Conservation (phyloP, 1,140 invertebrate species). For the Sitobion miscanthi region DNA sequence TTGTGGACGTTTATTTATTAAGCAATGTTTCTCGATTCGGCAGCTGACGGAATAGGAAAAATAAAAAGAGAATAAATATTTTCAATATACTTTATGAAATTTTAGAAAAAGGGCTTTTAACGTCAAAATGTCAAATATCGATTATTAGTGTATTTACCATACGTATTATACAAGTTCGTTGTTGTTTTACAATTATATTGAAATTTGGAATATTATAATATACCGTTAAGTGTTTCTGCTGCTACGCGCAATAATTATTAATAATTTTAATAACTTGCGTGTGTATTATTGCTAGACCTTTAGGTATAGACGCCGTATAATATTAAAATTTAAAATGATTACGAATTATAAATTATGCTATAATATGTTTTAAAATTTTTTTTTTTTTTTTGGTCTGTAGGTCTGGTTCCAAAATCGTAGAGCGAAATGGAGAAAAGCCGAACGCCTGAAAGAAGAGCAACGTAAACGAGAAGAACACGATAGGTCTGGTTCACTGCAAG, state of each 20-base stretch:
- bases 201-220: neutral
- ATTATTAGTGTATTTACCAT: neutral
- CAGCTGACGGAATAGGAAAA: neutral
- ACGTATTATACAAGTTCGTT: neutral
- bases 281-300: neutral
- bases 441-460: slow-evolving; percentile 88
- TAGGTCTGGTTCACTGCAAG: slow-evolving; percentile 57
- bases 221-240: neutral
- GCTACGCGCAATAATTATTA: neutral
- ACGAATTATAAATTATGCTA: no score
- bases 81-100: slow-evolving; percentile 13
- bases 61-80: neutral
- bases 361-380: neutral
- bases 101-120: neutral
- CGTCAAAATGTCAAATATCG: neutral
- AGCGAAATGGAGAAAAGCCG: slow-evolving; percentile 92
- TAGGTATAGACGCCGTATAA: no score
- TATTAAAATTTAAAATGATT: no score
- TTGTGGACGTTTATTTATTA: slow-evolving; percentile 28
- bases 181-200: neutral
- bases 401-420: slow-evolving; percentile 95
- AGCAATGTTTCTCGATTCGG: neutral
- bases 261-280: neutral
- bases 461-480: slow-evolving; percentile 79
- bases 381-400: slow-evolving; percentile 64